Conservation (phyloP, 2,113 vertebrate species). For the Protobothrops mucrosquamatus region DNA sequence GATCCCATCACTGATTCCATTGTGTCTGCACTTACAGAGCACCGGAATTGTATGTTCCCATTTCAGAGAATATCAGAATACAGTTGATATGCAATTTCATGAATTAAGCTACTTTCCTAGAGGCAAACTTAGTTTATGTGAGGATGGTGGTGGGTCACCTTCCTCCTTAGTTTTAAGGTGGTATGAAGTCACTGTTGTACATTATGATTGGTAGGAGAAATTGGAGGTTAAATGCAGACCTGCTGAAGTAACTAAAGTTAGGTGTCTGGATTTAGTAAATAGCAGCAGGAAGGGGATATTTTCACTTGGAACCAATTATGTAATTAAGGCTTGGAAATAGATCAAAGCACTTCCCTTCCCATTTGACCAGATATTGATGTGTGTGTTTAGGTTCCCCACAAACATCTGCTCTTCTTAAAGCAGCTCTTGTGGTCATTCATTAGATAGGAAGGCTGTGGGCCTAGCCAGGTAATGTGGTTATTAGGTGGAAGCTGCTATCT, state of each 20-base stretch:
- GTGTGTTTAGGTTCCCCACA: slow-evolving; percentile 2
- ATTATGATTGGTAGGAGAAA: not conserved
- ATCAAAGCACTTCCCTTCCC: slow-evolving; percentile 19
- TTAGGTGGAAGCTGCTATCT: not conserved
- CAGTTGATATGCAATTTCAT: not conserved
- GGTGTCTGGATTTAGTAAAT: not conserved
- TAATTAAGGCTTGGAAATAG: slow-evolving; percentile 24
- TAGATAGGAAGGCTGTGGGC: not conserved
- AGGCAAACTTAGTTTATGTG: not conserved
- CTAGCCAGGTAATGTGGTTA: slow-evolving; percentile 1
- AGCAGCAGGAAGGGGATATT: slow-evolving; percentile 24
- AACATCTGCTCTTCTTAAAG: slow-evolving; percentile 21
- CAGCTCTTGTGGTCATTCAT: slow-evolving; percentile 6
- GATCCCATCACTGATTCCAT: too few relatives aligned
- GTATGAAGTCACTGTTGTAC: not conserved
- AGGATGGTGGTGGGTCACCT: not conserved
- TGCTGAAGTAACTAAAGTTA: slow-evolving; percentile 8
- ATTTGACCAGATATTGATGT: slow-evolving; percentile 20
- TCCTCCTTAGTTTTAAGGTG: not conserved
- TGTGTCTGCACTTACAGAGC: not conserved
- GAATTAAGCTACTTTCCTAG: not conserved
- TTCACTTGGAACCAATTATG: slow-evolving; percentile 30
- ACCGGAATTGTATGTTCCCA: not conserved
- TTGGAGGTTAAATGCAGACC: not conserved
- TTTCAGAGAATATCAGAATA: not conserved